Evolutionary conservation across 2,113 vertebrate genomes (phyloP).

Genomic region (Todiramphus chloris): DNA sequence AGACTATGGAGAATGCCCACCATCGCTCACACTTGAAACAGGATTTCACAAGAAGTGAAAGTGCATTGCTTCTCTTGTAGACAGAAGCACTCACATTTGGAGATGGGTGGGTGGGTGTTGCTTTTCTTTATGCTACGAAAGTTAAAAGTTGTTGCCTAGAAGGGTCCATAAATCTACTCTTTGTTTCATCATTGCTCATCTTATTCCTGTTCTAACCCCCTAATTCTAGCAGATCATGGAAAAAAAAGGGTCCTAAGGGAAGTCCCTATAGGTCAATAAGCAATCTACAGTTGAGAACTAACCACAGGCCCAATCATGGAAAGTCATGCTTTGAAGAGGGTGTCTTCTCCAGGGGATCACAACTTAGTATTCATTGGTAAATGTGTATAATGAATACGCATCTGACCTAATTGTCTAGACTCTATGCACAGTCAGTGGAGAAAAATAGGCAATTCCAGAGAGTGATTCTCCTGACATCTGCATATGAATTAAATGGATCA

Average conservation of each 20-base stretch:
- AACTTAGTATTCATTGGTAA: not conserved
- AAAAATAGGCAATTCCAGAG: slow-evolving; percentile 3
- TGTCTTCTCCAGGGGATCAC: not conserved
- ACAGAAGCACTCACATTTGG: not conserved
- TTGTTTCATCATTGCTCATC: not conserved
- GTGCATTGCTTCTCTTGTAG: not conserved
- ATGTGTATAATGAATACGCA: not conserved
- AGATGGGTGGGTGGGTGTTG: not conserved
- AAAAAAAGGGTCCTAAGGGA: not conserved
- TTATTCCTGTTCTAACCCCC: not conserved
- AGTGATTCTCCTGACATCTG: not conserved
- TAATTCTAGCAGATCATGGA: not conserved
- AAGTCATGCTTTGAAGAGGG: not conserved
- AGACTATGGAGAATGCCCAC: not conserved
- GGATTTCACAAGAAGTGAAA: not conserved
- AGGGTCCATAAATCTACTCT: not conserved
- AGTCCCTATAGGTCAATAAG: too few species aligned
- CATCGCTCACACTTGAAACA: not conserved
- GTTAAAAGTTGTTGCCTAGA: not conserved
- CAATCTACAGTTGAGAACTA: not conserved
- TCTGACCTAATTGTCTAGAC: not conserved
- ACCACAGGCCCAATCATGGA: accelerated
- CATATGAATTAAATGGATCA: not conserved
- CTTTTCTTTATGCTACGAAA: not conserved
- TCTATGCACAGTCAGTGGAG: not conserved